A percentile compares a stretch with the other conserved stretches of the same genome.
phyloP scores from a whole-genome alignment of 2,113 vertebrate species.

The Callocephalon fimbriatum region DNA sequence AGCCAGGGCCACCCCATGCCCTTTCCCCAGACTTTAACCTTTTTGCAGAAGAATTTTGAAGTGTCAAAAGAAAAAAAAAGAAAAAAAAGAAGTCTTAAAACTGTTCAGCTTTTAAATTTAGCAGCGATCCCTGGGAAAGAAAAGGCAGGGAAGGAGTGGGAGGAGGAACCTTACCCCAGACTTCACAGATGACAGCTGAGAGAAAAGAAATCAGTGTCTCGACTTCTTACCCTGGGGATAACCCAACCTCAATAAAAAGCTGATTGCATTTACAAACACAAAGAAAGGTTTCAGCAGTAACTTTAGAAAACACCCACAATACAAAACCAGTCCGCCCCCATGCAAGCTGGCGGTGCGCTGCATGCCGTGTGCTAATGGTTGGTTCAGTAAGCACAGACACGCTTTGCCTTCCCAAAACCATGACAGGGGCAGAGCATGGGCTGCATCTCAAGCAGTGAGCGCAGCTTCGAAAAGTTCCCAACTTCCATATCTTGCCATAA shows the following conservation, averaged over 20 bases:
- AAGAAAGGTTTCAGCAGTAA: not conserved
- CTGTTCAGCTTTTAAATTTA: not conserved
- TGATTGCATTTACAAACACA: not conserved
- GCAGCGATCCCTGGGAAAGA: not conserved
- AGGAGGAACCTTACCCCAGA: not conserved
- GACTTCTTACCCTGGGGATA: not conserved
- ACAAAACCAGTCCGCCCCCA: not conserved
- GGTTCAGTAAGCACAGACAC: not conserved
- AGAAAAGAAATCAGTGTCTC: slow-evolving; percentile 9
- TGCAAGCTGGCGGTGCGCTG: not conserved
- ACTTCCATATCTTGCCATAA: not conserved
- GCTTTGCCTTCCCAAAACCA: not conserved
- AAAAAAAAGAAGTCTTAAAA: not conserved
- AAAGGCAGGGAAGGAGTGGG: not conserved
- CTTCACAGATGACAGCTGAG: not conserved
- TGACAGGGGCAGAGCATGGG: not conserved
- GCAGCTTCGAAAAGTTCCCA: not conserved
- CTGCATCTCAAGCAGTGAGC: not conserved
- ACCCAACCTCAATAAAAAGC: not conserved
- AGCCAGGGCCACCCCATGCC: not conserved
- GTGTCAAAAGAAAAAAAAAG: not conserved
- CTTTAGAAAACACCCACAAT: not conserved
- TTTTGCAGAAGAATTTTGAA: not conserved
- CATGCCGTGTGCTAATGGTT: not conserved
- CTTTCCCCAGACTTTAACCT: not conserved